These are phyloP conservation scores for Saturnia pavonia DNA, from an alignment of 2,888 invertebrate species.

Conservation along the genomic window DNA sequence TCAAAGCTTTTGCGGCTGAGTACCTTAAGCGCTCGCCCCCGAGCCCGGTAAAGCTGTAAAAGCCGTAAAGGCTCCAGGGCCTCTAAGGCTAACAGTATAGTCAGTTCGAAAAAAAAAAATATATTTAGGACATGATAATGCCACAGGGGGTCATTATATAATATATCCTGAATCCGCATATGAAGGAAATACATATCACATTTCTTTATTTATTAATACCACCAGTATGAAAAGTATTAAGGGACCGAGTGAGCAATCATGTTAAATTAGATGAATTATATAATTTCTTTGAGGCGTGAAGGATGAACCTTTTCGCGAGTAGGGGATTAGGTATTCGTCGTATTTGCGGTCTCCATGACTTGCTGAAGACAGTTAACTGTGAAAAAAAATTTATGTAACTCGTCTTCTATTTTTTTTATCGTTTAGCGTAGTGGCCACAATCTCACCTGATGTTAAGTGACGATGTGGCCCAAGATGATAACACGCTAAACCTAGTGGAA, in stretches of 20 bases:
- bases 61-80: too few species aligned
- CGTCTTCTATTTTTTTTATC: neutral
- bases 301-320: constrained; percentile 14
- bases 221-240: constrained; percentile 5
- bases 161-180: neutral
- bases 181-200: constrained; percentile 10
- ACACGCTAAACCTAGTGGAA: too few species aligned
- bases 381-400: neutral
- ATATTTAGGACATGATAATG: neutral
- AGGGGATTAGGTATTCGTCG: neutral
- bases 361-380: neutral
- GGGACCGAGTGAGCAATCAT: constrained; percentile 13
- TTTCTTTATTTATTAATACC: constrained; percentile 4
- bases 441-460: too few species aligned
- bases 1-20: too few species aligned
- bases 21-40: too few species aligned
- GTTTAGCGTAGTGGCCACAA: too few species aligned
- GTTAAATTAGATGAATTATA: constrained; percentile 17
- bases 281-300: constrained; percentile 16
- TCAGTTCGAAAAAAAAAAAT: too few species aligned
- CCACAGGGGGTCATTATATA: neutral
- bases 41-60: too few species aligned
- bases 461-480: too few species aligned
- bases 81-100: too few species aligned
- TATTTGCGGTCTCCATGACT: constrained; percentile 3